phyloP scores from a whole-genome alignment of 2,888 invertebrate species.

The Brachyptera risi region DNA sequence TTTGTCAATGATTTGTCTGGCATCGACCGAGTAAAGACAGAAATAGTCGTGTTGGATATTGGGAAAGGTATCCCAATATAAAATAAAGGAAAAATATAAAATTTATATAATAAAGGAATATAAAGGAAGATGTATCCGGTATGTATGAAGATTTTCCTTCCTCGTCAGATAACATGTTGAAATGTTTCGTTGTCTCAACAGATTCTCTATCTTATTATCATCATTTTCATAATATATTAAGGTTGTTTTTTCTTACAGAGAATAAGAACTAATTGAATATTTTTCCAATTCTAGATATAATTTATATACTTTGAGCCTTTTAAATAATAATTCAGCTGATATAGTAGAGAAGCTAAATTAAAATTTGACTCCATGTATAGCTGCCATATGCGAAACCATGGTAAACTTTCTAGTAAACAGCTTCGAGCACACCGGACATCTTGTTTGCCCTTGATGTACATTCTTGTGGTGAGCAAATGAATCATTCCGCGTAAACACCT shows the following conservation, averaged over 20 bases:
- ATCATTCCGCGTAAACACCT: slow-evolving; percentile 59
- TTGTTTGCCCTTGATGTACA: slow-evolving; percentile 59
- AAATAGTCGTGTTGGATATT: too few species aligned
- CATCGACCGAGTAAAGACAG: not conserved
- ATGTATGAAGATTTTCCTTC: not conserved
- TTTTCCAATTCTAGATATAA: too few species aligned
- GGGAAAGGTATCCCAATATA: too few species aligned
- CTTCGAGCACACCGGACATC: slow-evolving; percentile 58
- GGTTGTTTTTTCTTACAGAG: not conserved
- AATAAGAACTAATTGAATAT: too few species aligned
- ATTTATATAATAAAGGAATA: too few species aligned
- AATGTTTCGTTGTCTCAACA: not conserved
- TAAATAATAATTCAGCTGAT: too few species aligned
- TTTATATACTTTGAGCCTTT: too few species aligned
- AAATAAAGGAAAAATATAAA: too few species aligned
- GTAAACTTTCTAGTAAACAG: slow-evolving; percentile 50
- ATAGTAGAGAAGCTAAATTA: too few species aligned
- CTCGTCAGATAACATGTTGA: not conserved
- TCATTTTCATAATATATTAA: too few species aligned
- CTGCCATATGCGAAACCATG: slow-evolving; percentile 35
- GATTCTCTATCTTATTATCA: not conserved
- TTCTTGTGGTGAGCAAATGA: slow-evolving; percentile 59
- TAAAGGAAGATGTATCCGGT: too few species aligned
- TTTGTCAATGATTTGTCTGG: too few species aligned
- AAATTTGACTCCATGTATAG: not conserved